phyloP scores from a whole-genome alignment of 2,888 invertebrate genomes.

The Deilephila porcellus region DNA sequence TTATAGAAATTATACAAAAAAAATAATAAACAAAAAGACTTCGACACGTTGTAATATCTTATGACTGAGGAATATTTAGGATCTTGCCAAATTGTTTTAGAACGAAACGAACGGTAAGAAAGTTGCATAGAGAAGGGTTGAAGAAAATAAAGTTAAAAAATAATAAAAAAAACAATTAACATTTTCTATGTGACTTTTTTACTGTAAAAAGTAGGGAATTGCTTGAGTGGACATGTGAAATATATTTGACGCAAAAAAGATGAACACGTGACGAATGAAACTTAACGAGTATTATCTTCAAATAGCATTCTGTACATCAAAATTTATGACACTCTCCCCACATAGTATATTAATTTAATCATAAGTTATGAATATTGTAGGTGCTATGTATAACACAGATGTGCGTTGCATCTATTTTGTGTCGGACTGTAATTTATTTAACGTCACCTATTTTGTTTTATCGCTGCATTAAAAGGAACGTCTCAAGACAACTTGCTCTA shows the following conservation, averaged over 20 bases:
- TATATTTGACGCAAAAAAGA: slow-evolving; percentile 25
- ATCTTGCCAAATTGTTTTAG: slow-evolving; percentile 73
- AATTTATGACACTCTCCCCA: not conserved
- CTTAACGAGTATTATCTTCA: not conserved
- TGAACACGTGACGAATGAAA: not conserved
- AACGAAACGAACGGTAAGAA: slow-evolving; percentile 44
- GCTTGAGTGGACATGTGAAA: slow-evolving; percentile 41
- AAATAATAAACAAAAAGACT: slow-evolving; percentile 49
- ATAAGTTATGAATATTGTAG: not conserved
- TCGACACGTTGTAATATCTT: slow-evolving; percentile 47
- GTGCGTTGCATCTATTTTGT: slow-evolving; percentile 18
- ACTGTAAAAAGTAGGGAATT: slow-evolving; percentile 40
- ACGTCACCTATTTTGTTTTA: slow-evolving; percentile 49
- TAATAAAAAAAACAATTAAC: slow-evolving; percentile 41
- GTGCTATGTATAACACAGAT: slow-evolving; percentile 18
- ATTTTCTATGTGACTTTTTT: slow-evolving; percentile 38
- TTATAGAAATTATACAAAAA: slow-evolving; percentile 22
- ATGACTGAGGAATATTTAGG: slow-evolving; percentile 67
- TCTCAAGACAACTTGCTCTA: slow-evolving; percentile 87
- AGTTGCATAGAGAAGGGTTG: slow-evolving; percentile 37
- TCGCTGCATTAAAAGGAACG: slow-evolving; percentile 82
- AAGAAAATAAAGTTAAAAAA: slow-evolving; percentile 41
- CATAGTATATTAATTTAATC: not conserved
- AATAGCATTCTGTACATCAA: not conserved
- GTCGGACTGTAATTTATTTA: slow-evolving; percentile 39